phyloP scores from a whole-genome alignment of 2,888 invertebrate species.

The Sturmia bella region DNA sequence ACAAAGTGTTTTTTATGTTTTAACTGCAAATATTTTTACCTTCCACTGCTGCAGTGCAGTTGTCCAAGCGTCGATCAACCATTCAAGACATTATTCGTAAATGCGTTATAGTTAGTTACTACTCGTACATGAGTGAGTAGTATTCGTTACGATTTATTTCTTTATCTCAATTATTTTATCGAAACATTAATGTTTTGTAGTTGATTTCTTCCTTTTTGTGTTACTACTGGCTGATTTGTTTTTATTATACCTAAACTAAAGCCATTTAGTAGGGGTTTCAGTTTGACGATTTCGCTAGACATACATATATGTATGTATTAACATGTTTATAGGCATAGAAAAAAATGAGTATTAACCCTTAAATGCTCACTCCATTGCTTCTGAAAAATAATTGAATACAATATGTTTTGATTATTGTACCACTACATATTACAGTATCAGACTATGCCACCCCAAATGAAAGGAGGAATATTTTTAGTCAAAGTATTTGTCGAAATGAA shows the following conservation, averaged over 20 bases:
- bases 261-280: slow-evolving; percentile 25
- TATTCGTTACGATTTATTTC: slow-evolving; percentile 72
- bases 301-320: no score
- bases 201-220: slow-evolving; percentile 20
- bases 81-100: slow-evolving; percentile 4
- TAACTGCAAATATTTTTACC: slow-evolving; percentile 54
- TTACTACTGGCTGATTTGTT: slow-evolving; percentile 12
- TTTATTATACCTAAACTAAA: slow-evolving; percentile 28
- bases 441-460: no score
- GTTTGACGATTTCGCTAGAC: neutral
- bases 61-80: slow-evolving; percentile 7
- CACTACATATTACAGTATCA: no score
- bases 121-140: slow-evolving; percentile 29
- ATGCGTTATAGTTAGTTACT: neutral
- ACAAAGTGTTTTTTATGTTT: slow-evolving; percentile 63
- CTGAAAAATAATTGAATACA: no score
- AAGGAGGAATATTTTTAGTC: no score
- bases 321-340: no score
- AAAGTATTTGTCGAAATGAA: no score
- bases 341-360: no score
- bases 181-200: slow-evolving; percentile 64
- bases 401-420: no score
- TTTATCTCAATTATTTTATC: slow-evolving; percentile 80
- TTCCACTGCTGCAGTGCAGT: slow-evolving; percentile 24
- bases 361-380: no score